Evolutionary conservation across 2,888 invertebrate genomes (phyloP), one percentile per base, ranked within the genome.

Genomic region (Chymomyza amoena): DNA sequence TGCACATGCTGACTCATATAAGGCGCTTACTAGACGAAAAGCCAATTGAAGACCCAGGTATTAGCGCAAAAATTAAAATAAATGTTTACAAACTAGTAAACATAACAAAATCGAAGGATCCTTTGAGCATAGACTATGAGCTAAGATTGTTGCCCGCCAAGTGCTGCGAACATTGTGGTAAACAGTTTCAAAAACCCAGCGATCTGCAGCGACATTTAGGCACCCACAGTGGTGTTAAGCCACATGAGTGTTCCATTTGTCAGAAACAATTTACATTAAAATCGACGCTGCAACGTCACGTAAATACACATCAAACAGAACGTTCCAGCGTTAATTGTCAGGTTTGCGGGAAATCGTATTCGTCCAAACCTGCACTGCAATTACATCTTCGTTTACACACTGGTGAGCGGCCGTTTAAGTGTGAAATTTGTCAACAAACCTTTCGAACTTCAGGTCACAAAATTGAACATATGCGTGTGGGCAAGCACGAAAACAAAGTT

Each of bases 401-500:
- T 0, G 88, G 89, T 0, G 86, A 84, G 13, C 82, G 79, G 4
- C 90, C 90, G 0, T 90, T 89, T 68, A 69, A 75, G 7, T 90
- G 90, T 68, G 70, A 77, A 4, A 68, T 75, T 15, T 90, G 90
- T 61, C 61, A 64, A 0, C 77, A 78, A 64, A 69, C 68, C 0
- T 91, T 90, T 76, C 84, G 90, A 0, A 90, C 90, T 6, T 87
- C 89, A 0, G 90, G 91, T 0, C 89, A 91, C 73, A 73, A 75
- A 20, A 79, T 80, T 61, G 74, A 82, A 5, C 90, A 90, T 61
- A 71, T 80, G 16, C 77, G 79, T 16, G 73, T 72, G 3, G 69
- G 77, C 13, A 59, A 73, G 1, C 75, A 76, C 28, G 78, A 68
- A n/a, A 59, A 28, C 39, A n/a, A 15, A 6, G 15, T 62, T 25